Evolutionary conservation across 2,113 vertebrate genomes (phyloP).

Genomic region (Columba janthina): DNA sequence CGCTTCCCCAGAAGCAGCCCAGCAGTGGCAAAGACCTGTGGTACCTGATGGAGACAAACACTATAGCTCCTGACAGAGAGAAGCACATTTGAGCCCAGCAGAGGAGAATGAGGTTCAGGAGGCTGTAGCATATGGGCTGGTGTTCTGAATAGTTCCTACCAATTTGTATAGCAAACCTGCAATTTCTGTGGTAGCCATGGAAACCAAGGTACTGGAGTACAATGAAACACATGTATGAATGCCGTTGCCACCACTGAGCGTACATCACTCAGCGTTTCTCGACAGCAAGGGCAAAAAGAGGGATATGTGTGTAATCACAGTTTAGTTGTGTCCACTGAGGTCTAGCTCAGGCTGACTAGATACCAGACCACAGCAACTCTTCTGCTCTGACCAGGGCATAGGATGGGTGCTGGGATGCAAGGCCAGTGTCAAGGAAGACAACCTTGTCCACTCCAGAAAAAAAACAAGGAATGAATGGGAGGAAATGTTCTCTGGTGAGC

Average conservation of each 20-base stretch:
- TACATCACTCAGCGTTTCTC: neutral
- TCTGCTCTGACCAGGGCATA: neutral
- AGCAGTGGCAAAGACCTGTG: neutral
- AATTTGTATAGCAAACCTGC: conserved; percentile 56
- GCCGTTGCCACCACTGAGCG: neutral
- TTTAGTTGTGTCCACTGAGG: neutral
- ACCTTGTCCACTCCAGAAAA: neutral
- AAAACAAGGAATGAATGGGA: neutral
- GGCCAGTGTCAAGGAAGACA: neutral
- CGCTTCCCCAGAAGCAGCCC: neutral
- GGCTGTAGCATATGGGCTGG: neutral
- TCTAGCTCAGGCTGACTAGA: neutral
- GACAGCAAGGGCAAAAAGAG: neutral
- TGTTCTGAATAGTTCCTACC: conserved; percentile 2
- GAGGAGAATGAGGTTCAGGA: neutral
- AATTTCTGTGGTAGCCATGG: conserved; percentile 64
- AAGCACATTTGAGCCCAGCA: neutral
- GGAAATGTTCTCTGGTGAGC: neutral
- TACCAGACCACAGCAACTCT: neutral
- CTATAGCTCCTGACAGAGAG: neutral
- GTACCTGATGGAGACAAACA: neutral
- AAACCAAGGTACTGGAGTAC: conserved; percentile 50
- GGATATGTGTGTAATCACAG: neutral
- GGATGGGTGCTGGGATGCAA: neutral
- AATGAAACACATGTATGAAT: conserved; percentile 7